Evolutionary conservation across 1,140 invertebrate genomes (phyloP), one percentile per base, ranked within the genome.

Genomic region (Procambarus virginalis): DNA sequence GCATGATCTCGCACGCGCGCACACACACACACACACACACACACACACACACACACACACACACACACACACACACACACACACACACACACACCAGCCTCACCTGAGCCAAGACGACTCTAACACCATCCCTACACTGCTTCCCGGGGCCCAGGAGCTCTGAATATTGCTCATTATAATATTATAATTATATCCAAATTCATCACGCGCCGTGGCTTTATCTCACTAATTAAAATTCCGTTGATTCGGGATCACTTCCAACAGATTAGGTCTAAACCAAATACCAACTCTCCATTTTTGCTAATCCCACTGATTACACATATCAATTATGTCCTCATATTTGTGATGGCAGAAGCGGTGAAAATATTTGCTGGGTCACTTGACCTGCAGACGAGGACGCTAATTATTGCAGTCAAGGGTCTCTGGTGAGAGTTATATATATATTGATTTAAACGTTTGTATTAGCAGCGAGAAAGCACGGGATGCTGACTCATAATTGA

Each of bases 241-340:
- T 82, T 82, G 58, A 82, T 48, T 48, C 34, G 22, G 80, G 80
- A 4, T 14, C 60, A 64, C 80, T 82, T 22, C 20, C 58, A 14
- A 8, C 22, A 82, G 80, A 82, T 82, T 82, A 82, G 58, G 80
- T 34, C 80, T 10, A 82, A 46, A 68, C 22, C 80, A 82, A 82
- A 82, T 82, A 82, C 80, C 80, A 46, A 82, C 22, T 64, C 58
- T 64, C 22, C 51, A 46, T 82, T 82, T 82, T 82, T 82, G 58
- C 46, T 82, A 46, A 82, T 68, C 22, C 22, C 12, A 1, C 12
- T 48, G 58, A 68, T 82, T 17, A 82, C 48, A 14, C 12, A n/a
- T 17, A 46, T 46, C 22, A 34, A 68, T 82, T 60, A 55, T 22
- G n/a, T 81, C 20, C 79, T 81, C 51, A 8, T 34, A 73, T 34